Evolutionary conservation across 30 jellyfish, hydroid and myxozoan genomes (phyloP).

Genomic region (Pelagia noctiluca): DNA sequence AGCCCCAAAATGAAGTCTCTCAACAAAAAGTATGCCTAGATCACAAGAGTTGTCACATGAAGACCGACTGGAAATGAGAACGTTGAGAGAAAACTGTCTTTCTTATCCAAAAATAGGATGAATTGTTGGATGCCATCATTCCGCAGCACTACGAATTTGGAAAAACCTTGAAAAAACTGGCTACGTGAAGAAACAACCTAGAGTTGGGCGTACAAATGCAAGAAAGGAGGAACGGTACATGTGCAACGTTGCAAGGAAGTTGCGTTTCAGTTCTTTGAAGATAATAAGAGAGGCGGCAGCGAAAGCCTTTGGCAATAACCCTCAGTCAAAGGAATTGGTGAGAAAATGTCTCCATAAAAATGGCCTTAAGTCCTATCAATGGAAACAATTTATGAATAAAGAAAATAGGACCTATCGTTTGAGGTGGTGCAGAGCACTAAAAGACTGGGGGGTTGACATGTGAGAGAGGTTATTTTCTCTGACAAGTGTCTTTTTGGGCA

Average conservation of each 20-base stretch:
- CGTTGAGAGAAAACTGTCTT: not conserved
- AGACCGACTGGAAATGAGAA: not conserved
- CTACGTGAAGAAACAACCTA: not conserved
- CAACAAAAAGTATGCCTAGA: not conserved
- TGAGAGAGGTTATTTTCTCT: not conserved
- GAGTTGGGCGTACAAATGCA: not conserved
- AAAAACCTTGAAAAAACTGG: not conserved
- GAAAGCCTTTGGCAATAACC: no score
- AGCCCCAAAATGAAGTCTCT: no score
- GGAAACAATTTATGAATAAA: not conserved
- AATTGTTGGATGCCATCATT: not conserved
- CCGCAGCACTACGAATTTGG: not conserved
- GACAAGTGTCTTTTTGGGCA: not conserved
- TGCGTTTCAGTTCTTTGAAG: not conserved
- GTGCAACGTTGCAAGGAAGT: not conserved
- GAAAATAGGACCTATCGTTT: not conserved
- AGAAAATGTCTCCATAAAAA: not conserved
- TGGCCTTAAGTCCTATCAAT: not conserved
- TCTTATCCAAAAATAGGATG: not conserved
- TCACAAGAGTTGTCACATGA: not conserved
- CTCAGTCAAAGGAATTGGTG: not conserved
- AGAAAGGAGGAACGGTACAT: not conserved
- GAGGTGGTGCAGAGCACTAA: not conserved
- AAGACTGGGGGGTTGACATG: not conserved
- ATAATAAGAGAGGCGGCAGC: not conserved